Base-by-base conservation (phyloP, 2,797 vertebrate species). In the Micrastur ruficollis region DNA sequence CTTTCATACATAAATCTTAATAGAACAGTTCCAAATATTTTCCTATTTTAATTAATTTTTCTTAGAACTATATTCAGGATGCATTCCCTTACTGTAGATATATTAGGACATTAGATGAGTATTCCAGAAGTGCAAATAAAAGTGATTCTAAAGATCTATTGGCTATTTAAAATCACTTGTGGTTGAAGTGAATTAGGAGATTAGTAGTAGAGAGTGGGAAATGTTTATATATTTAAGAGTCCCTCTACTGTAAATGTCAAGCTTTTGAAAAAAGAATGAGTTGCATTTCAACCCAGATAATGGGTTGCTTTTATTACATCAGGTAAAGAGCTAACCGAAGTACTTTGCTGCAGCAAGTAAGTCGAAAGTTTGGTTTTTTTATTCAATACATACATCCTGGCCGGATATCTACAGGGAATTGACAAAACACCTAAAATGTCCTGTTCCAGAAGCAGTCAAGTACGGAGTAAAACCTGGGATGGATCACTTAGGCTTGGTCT, bases 121-220 rank as follows among this genome's bases (percentile, higher is more conserved):
- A 59, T 70, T 89, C 38, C 66, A 91, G 82, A 81, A 93, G 62
- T 27, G 26, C 68, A 73, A 81, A 73, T 56, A 86, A 55, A 91
- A 90, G 62, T 31, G 22, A 90, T 86, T 93, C 50, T 36, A 36
- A 93, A 93, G 85, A 93, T 94, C 27, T 90, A 36, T 79, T 86
- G 44, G n/a, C 46, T 80, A 79, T 47, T 93, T 81, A 74, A 87
- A 93, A 67, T 74, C 4, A 78, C 34, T 93, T 93, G 56, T 89
- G 55, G 66, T 68, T 94, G 29, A 88, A 80, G 31, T 62, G 36
- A 94, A 81, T 80, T 55, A 87, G 79, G 50, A 84, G n/a, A 90
- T 81, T 31, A 83, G 65, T 32, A 90, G 29, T 86, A 72, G 40
- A 53, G 96, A 96, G 34, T 70, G 53, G 56, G 46, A 88, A 86